Base-by-base conservation (phyloP, 2,797 vertebrate genomes). In the Erethizon dorsatum region DNA sequence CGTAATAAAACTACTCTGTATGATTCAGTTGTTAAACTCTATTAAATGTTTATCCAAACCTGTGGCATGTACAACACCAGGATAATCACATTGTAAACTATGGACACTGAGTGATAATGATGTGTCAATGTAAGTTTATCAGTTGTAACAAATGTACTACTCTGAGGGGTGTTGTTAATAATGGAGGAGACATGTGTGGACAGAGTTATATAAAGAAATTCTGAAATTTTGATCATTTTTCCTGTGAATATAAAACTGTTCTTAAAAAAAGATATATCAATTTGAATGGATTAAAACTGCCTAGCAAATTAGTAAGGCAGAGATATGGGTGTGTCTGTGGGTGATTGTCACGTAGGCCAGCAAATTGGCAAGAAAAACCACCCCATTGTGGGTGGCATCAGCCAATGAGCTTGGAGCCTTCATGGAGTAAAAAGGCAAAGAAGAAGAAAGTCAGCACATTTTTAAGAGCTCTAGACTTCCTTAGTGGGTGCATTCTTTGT, bases 171-270 rank as follows among this genome's bases (percentile, higher is more conserved):
- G 3, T 11, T 79, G 15, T 45, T 80, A 37, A 15, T 18, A 54
- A 20, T 9, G 1, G 11, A 11, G 26, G 24, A 41, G 4, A 2
- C 4, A 1, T 28, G 6, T 15, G 15, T 45, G 33, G 33, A 0
- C 9, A 8, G 31, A 59, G 9, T 3, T 41, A 6, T 14, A 8
- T 14, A 80, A 22, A 7, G 0, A 63, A 78, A 18, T 14, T 12
- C 22, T 63, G 50, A 26, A 33, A 15, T 65, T 65, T 33, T 33
- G 33, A n/a, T 79, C 15, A 5, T 6, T 90, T 54, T 90, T n/a
- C 79, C 59, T 52, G 3, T 63, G 45, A 52, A 54, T 4, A 26
- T 65, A 17, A 54, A 78, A 37, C 2, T 17, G 3, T 14, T 37
- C 26, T 88, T 20, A 57, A 73, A 57, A 54, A 73, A 41, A 73